Conservation (phyloP, 2,888 invertebrate genomes). For the Xestia ashworthii region DNA sequence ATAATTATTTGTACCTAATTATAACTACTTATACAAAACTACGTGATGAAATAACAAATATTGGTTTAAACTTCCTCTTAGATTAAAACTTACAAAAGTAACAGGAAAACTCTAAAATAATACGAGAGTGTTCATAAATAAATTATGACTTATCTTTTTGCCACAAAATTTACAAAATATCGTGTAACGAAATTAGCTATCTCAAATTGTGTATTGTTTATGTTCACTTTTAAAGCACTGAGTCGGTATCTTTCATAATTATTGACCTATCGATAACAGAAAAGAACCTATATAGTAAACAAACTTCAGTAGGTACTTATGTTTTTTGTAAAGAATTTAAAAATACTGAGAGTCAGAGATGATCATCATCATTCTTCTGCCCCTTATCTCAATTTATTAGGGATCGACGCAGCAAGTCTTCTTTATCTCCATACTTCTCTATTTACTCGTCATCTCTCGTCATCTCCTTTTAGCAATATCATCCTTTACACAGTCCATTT, state of each 20-base stretch:
- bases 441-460: too few relatives aligned
- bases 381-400: too few relatives aligned
- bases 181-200: not conserved
- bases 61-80: slow-evolving; percentile 13
- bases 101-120: slow-evolving; percentile 36
- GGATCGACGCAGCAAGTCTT: too few relatives aligned
- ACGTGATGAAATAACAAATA: not conserved
- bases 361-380: too few relatives aligned
- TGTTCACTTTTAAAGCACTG: not conserved
- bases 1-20: not conserved
- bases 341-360: not conserved
- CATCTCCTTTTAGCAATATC: too few relatives aligned
- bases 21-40: too few relatives aligned
- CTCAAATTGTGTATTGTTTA: not conserved
- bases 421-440: too few relatives aligned
- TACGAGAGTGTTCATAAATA: not conserved
- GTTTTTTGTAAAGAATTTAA: not conserved
- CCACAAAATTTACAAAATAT: not conserved
- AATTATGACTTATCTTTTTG: not conserved
- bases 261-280: slow-evolving; percentile 11
- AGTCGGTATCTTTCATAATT: not conserved
- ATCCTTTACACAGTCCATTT: too few relatives aligned
- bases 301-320: not conserved
- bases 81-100: slow-evolving; percentile 1
- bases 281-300: slow-evolving; percentile 8